Evolutionary conservation across 2,888 invertebrate species (phyloP).

Genomic region (Carpatolechia fugitivella): DNA sequence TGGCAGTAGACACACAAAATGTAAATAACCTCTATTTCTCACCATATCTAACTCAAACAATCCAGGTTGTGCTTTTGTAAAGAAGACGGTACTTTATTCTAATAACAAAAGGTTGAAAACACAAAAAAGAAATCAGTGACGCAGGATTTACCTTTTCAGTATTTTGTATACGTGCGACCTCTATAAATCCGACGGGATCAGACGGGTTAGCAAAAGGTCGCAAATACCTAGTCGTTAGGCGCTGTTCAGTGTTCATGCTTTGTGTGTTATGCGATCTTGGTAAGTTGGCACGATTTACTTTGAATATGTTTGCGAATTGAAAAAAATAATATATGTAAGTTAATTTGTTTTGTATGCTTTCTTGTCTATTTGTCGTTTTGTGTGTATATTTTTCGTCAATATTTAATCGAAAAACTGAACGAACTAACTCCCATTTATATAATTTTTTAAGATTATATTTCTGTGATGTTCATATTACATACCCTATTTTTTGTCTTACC

Average conservation of each 20-base stretch:
- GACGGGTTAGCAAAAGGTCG: conserved; percentile 3
- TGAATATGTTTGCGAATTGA: background rate
- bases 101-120: conserved; percentile 1
- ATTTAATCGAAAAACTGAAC: too few species aligned
- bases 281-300: background rate
- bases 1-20: background rate
- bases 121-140: conserved; percentile 2
- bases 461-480: too few species aligned
- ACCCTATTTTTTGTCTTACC: too few species aligned
- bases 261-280: background rate
- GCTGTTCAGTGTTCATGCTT: background rate
- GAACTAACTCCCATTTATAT: too few species aligned
- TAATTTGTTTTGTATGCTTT: too few species aligned
- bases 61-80: background rate
- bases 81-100: background rate
- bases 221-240: background rate
- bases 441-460: too few species aligned
- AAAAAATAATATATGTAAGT: background rate
- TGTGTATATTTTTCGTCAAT: too few species aligned
- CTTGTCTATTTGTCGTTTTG: too few species aligned
- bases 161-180: conserved; percentile 4
- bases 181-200: conserved; percentile 4
- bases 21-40: background rate
- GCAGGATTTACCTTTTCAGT: conserved; percentile 5
- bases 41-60: background rate